These are phyloP conservation scores for Euschistus heros DNA, from an alignment of 1,140 invertebrate species.

Conservation along the genomic window DNA sequence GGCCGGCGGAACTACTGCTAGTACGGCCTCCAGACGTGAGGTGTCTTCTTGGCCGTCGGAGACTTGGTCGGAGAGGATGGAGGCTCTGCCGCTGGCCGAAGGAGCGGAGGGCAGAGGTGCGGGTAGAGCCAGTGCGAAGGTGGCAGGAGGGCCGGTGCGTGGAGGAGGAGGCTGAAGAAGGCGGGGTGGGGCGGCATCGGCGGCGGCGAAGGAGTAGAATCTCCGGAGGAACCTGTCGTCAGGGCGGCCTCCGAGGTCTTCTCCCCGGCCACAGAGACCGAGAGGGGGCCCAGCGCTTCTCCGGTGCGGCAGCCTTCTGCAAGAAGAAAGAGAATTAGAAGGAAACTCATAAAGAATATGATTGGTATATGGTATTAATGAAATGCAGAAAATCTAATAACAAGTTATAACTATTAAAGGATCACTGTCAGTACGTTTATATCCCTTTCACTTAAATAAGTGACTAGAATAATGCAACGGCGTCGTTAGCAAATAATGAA, in stretches of 20 bases:
- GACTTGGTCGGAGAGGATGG: constrained; percentile 12
- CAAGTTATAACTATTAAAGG: no score
- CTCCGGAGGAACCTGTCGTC: constrained; percentile 6
- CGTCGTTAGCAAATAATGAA: no score
- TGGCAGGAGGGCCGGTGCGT: constrained; percentile 51
- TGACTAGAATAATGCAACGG: no score
- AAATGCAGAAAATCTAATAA: no score
- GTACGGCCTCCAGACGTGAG: constrained; percentile 26
- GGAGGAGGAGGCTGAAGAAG: constrained; percentile 46
- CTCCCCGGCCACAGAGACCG: constrained; percentile 24
- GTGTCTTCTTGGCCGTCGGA: constrained; percentile 12
- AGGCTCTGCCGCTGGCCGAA: constrained; percentile 17
- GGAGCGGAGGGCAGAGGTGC: constrained; percentile 44
- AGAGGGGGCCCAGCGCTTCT: constrained; percentile 28
- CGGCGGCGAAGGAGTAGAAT: constrained; percentile 34
- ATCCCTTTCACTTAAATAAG: no score
- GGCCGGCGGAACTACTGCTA: constrained; percentile 1
- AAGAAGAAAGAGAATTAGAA: constrained; percentile 14
- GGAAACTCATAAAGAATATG: no score
- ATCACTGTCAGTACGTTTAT: no score
- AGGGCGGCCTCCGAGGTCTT: constrained; percentile 13
- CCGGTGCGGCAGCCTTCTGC: constrained; percentile 21
- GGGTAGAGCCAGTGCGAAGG: constrained; percentile 62
- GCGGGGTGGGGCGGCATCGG: constrained; percentile 37
- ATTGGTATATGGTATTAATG: no score